Conservation (phyloP, 2,888 invertebrate species). For the Lasioglossum leucozonium region DNA sequence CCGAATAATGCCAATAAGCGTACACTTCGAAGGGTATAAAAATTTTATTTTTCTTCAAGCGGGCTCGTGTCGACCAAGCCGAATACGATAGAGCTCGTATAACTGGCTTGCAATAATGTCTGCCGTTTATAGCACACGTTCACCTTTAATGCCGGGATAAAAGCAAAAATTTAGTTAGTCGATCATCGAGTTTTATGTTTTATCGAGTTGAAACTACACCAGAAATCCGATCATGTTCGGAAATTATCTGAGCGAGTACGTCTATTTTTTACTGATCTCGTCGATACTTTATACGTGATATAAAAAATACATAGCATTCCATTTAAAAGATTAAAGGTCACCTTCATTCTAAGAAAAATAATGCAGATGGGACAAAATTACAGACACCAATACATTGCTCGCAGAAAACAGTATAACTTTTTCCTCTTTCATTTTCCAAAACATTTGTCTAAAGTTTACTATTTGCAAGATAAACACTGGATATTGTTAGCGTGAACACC, state of each 20-base stretch:
- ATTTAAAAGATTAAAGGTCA: no score
- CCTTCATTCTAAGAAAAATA: no score
- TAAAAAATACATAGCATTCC: no score
- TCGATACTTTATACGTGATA: background rate
- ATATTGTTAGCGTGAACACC: no score
- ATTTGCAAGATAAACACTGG: no score
- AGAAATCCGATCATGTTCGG: background rate
- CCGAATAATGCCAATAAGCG: conserved; percentile 48
- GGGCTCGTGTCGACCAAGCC: background rate
- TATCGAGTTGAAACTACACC: background rate
- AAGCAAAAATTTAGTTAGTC: conserved; percentile 24
- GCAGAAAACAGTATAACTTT: no score
- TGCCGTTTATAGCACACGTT: conserved; percentile 38
- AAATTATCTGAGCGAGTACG: background rate
- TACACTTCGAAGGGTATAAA: conserved; percentile 34
- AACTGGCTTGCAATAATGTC: conserved; percentile 28
- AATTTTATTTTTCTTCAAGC: conserved; percentile 49
- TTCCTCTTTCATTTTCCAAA: no score
- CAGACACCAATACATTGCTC: no score
- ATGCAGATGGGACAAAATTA: no score
- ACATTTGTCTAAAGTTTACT: no score
- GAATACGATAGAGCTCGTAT: conserved; percentile 28
- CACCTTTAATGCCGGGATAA: conserved; percentile 27
- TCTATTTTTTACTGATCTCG: background rate
- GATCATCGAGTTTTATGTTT: conserved; percentile 20